Evolutionary conservation across 1,140 invertebrate genomes (phyloP).

Genomic region (Drosophila takahashii): DNA sequence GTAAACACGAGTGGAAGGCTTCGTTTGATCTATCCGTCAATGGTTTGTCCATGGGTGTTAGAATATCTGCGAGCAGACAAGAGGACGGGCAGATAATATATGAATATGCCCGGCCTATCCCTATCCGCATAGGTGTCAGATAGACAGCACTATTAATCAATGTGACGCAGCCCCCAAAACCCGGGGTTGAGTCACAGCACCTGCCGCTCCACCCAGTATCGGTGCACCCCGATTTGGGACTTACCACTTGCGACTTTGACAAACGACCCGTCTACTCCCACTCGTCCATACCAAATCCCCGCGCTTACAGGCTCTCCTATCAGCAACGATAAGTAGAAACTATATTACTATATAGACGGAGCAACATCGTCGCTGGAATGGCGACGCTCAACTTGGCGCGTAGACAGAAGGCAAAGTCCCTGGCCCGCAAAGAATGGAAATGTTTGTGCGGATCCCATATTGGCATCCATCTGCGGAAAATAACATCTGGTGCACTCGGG

Average conservation of each 20-base stretch:
- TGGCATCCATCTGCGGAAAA: constrained; percentile 34
- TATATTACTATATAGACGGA: background rate
- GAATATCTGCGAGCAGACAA: constrained; percentile 16
- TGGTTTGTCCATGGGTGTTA: constrained; percentile 6
- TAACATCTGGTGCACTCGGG: constrained; percentile 36
- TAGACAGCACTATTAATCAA: constrained; percentile 43
- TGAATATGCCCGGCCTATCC: constrained; percentile 26
- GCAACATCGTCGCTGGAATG: constrained; percentile 3
- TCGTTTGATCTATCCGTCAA: constrained; percentile 36
- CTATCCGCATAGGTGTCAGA: constrained; percentile 35
- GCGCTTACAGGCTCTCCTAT: constrained; percentile 44
- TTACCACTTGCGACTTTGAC: constrained; percentile 46
- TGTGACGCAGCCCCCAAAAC: constrained; percentile 32
- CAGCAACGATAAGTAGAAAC: constrained; percentile 27
- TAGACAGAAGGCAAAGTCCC: constrained; percentile 13
- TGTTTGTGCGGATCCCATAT: constrained; percentile 16
- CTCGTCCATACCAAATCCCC: constrained; percentile 34
- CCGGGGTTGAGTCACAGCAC: constrained; percentile 33
- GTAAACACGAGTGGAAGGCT: constrained; percentile 27
- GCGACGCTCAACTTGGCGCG: constrained; percentile 24
- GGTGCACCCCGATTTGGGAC: constrained; percentile 17
- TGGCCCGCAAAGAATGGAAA: constrained; percentile 18
- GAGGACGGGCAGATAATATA: constrained; percentile 15
- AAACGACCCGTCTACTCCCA: constrained; percentile 44
- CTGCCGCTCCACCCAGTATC: constrained; percentile 10